Evolutionary conservation across 37 sponge, comb jelly and placozoan genomes (phyloP).

Genomic region (Petrosia ficiformis): DNA sequence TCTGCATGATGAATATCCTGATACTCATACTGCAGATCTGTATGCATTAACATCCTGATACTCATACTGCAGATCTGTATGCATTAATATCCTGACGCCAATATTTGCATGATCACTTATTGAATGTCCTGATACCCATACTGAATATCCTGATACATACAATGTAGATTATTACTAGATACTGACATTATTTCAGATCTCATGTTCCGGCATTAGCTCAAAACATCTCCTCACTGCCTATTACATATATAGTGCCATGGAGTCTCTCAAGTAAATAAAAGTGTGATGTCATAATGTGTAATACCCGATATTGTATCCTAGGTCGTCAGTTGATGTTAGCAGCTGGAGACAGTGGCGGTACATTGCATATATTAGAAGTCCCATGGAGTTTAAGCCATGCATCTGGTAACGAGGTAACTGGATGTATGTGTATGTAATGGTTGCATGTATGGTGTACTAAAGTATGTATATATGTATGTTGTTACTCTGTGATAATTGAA

Average conservation of each 20-base stretch:
- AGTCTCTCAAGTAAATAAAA: conserved; percentile 68
- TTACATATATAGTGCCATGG: conserved; percentile 76
- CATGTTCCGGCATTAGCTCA: conserved; percentile 90
- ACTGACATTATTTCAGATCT: too few relatives aligned
- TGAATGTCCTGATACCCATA: conserved; percentile 15
- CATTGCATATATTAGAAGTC: conserved; percentile 90
- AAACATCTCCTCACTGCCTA: conserved; percentile 79
- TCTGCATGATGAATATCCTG: too few relatives aligned
- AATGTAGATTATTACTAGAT: too few relatives aligned
- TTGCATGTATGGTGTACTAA: not conserved
- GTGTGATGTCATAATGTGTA: not conserved
- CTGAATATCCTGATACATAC: not conserved
- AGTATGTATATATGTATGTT: not conserved
- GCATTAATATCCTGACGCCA: not conserved
- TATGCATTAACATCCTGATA: too few relatives aligned
- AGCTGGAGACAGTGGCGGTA: conserved; percentile 90
- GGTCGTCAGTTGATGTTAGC: conserved; percentile 87
- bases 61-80: too few relatives aligned
- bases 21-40: too few relatives aligned
- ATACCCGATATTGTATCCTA: conserved; percentile 15
- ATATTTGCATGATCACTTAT: not conserved
- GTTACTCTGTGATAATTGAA: not conserved
- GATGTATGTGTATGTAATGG: not conserved
- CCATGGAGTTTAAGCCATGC: conserved; percentile 85
- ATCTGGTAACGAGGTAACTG: conserved; percentile 77